phyloP scores from a whole-genome alignment of 2,888 invertebrate species.

The Xanthia togata region DNA sequence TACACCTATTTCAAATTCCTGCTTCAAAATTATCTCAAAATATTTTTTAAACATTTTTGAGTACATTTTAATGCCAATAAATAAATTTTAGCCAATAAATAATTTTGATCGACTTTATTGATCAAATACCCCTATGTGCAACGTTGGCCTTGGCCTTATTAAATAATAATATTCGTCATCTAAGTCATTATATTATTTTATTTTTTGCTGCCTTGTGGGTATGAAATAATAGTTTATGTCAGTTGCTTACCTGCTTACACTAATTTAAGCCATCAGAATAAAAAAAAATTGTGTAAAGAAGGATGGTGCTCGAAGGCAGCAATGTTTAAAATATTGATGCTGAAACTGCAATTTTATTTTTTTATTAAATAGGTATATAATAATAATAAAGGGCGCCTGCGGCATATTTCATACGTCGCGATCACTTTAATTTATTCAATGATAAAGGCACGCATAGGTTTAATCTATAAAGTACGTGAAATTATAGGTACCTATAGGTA shows the following conservation, averaged over 20 bases:
- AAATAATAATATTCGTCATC: conserved; percentile 16
- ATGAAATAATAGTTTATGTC: neutral
- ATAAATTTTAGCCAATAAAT: too few species aligned
- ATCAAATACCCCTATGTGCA: too few species aligned
- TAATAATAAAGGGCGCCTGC: neutral
- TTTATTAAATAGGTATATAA: neutral
- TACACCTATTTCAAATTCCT: too few species aligned
- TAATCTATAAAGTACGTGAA: conserved; percentile 2
- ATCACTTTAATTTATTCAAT: conserved; percentile 5
- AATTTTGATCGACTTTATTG: too few species aligned
- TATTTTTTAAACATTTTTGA: too few species aligned
- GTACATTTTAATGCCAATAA: too few species aligned
- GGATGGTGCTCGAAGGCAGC: conserved; percentile 27
- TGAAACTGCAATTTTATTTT: neutral
- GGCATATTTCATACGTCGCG: neutral
- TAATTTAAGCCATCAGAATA: neutral
- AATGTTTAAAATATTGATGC: conserved; percentile 26
- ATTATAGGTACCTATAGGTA: conserved; percentile 9
- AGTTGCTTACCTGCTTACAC: conserved; percentile 6
- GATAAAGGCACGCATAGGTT: conserved; percentile 4
- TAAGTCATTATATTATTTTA: conserved; percentile 35
- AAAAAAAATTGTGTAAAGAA: neutral
- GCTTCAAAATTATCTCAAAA: too few species aligned
- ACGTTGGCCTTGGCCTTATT: neutral
- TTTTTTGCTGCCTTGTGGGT: conserved; percentile 3